Percentiles rank a stretch among this genome's conserved stretches.
Evolutionary conservation across 2,797 vertebrate species (phyloP).

Genomic region (Lepus oiostolus): DNA sequence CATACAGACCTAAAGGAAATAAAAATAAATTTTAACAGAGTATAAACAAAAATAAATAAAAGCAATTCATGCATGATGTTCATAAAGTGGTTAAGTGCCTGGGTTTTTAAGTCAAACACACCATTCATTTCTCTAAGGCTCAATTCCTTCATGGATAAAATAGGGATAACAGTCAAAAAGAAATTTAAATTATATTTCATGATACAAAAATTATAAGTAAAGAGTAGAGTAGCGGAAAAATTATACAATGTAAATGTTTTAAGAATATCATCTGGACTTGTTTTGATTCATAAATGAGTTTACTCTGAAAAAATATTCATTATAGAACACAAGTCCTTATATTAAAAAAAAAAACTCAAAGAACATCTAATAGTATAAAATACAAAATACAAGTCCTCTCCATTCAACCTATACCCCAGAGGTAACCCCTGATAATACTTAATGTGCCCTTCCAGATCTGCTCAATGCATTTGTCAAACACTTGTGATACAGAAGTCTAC

Average conservation of each 20-base stretch:
- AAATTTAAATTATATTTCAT: background rate
- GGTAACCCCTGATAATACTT: background rate
- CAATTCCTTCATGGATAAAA: background rate
- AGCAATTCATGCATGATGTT: background rate
- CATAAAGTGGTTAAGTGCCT: background rate
- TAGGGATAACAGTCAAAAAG: background rate
- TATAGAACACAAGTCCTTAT: background rate
- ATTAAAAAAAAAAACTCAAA: slow-evolving; percentile 23
- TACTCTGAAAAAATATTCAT: background rate
- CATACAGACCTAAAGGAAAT: slow-evolving; percentile 94
- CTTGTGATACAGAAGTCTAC: background rate
- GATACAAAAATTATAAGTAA: slow-evolving; percentile 29
- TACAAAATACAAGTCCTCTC: background rate
- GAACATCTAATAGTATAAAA: background rate
- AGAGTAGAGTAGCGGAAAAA: background rate
- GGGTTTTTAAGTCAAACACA: background rate
- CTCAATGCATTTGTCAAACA: background rate
- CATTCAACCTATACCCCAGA: background rate
- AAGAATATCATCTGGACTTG: background rate
- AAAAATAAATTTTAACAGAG: slow-evolving; percentile 14
- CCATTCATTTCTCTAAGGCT: background rate
- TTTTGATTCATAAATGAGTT: slow-evolving; percentile 9
- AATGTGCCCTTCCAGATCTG: background rate
- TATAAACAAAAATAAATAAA: background rate
- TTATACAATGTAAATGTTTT: background rate